Conservation (phyloP, 2,888 invertebrate species). For the Plagiodera versicolora region DNA sequence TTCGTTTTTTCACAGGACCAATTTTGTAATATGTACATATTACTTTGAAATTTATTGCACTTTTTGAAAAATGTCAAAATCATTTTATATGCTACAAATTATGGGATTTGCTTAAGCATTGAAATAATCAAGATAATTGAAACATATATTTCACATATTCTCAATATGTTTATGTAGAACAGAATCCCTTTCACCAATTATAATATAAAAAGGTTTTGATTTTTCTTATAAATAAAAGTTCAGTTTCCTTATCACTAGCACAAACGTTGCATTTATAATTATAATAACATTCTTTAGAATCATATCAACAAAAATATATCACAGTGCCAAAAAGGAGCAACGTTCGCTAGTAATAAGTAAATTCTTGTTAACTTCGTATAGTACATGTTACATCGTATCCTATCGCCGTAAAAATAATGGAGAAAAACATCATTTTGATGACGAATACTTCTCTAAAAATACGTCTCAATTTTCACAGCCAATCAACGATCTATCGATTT, state of each 20-base stretch:
- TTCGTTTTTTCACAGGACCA: neutral
- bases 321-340: constrained; percentile 48
- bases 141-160: constrained; percentile 36
- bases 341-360: constrained; percentile 30
- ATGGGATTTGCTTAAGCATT: constrained; percentile 33
- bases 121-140: constrained; percentile 38
- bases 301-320: constrained; percentile 46
- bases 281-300: constrained; percentile 43
- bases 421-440: constrained; percentile 14
- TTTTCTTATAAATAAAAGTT: constrained; percentile 30
- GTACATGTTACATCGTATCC: constrained; percentile 1
- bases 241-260: constrained; percentile 29
- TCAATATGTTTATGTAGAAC: constrained; percentile 35
- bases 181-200: constrained; percentile 47
- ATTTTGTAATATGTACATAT: no score
- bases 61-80: constrained; percentile 18
- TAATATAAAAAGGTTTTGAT: constrained; percentile 42
- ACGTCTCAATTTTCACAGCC: constrained; percentile 24
- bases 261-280: constrained; percentile 32
- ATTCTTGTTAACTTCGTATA: constrained; percentile 11
- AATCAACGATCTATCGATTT: constrained; percentile 16
- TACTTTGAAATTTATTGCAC: constrained; percentile 31
- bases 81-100: constrained; percentile 35
- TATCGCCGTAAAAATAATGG: constrained; percentile 24
- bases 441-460: constrained; percentile 15